A percentile compares a stretch with the other conserved stretches of the same genome.
Evolutionary conservation across 1,140 invertebrate genomes (phyloP).

Genomic region (Drosophila chauvacae): DNA sequence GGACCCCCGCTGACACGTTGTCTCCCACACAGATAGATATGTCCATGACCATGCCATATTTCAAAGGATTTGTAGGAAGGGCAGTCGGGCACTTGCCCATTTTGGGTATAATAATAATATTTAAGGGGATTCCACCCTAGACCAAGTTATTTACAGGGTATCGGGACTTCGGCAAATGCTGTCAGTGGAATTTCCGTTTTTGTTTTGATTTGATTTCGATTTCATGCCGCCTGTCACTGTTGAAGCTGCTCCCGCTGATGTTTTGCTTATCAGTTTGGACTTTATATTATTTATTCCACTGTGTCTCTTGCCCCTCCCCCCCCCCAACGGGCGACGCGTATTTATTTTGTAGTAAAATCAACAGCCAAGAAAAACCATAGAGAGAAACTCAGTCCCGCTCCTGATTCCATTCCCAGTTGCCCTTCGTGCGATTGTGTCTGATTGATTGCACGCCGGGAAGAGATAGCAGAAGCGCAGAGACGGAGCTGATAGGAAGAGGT

Average conservation of each 20-base stretch:
- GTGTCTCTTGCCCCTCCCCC: slow-evolving; percentile 29
- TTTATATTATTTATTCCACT: slow-evolving; percentile 76
- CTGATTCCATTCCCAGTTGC: slow-evolving; percentile 19
- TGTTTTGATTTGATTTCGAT: slow-evolving; percentile 74
- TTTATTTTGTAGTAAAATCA: slow-evolving; percentile 77
- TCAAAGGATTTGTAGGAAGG: slow-evolving; percentile 47
- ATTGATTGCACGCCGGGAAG: slow-evolving; percentile 34
- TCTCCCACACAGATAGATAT: slow-evolving; percentile 29
- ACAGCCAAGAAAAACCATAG: slow-evolving; percentile 41
- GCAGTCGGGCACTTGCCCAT: not conserved
- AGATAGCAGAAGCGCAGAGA: slow-evolving; percentile 19
- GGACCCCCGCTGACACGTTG: slow-evolving; percentile 43
- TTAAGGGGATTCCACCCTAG: not conserved
- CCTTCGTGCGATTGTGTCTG: slow-evolving; percentile 34
- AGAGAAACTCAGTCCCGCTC: slow-evolving; percentile 1
- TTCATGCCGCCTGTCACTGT: slow-evolving; percentile 38
- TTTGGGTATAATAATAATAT: slow-evolving; percentile 6
- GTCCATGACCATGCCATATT: slow-evolving; percentile 46
- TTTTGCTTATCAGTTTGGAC: slow-evolving; percentile 76
- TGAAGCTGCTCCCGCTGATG: slow-evolving; percentile 24
- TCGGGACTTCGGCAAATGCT: slow-evolving; percentile 8
- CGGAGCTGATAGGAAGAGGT: slow-evolving; percentile 28
- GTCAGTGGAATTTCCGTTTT: slow-evolving; percentile 4
- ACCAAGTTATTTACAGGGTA: slow-evolving; percentile 2
- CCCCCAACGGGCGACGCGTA: slow-evolving; percentile 44